Conservation (phyloP, 1,140 invertebrate species). For the Amyelois transitella region DNA sequence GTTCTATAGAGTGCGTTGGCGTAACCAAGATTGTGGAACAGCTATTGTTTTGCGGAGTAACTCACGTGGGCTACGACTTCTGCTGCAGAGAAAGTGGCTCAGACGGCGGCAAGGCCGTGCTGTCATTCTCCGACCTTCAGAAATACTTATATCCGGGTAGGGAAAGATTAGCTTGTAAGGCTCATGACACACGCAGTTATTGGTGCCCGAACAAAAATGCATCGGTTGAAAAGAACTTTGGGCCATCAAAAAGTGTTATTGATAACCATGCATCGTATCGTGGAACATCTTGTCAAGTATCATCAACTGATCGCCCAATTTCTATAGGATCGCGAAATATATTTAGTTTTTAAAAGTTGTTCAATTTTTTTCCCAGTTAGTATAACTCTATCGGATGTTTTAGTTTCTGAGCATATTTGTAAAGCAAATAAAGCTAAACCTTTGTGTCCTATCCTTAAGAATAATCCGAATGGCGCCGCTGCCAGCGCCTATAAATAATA, state of each 20-base stretch:
- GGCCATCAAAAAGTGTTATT: no score
- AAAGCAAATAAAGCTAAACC: not conserved
- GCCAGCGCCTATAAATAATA: slow-evolving; percentile 5
- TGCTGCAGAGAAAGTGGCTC: slow-evolving; percentile 56
- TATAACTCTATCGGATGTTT: no score
- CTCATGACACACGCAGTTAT: not conserved
- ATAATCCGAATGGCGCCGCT: not conserved
- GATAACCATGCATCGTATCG: no score
- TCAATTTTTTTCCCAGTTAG: no score
- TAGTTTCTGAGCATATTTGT: no score
- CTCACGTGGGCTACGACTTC: slow-evolving; percentile 41
- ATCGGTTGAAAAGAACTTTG: no score
- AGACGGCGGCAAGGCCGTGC: slow-evolving; percentile 55
- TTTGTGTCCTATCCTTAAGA: not conserved
- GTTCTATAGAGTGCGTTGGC: slow-evolving; percentile 46
- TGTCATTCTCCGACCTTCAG: slow-evolving; percentile 47
- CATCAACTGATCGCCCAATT: no score
- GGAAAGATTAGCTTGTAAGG: not conserved
- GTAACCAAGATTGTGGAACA: slow-evolving; percentile 33
- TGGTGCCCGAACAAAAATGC: no score
- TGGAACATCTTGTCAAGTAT: no score
- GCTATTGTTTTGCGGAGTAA: slow-evolving; percentile 48
- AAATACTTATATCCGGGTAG: slow-evolving; percentile 40
- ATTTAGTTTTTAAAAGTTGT: no score
- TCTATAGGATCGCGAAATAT: no score